Evolutionary conservation across 2,797 vertebrate genomes (phyloP).

Genomic region (Merluccius polli): DNA sequence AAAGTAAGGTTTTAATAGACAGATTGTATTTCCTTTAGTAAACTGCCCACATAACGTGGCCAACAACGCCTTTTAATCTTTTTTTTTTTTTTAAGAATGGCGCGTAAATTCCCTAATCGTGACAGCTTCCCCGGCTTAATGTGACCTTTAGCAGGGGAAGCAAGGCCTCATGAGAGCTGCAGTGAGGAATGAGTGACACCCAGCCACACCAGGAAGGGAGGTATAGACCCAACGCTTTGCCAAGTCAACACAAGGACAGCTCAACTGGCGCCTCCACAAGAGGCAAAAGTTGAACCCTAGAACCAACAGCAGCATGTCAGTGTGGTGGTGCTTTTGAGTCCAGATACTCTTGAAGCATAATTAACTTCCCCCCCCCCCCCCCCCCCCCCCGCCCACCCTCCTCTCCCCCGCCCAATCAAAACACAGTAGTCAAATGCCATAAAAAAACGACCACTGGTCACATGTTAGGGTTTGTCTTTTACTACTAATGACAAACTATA

Average conservation of each 20-base stretch:
- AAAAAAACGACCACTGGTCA: slow-evolving; percentile 5
- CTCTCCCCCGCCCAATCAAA: slow-evolving; percentile 2
- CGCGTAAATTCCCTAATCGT: slow-evolving; percentile 77
- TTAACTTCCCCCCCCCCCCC: slow-evolving; percentile 9
- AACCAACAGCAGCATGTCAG: slow-evolving; percentile 24
- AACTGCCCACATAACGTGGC: slow-evolving; percentile 61
- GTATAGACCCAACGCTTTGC: slow-evolving; percentile 47
- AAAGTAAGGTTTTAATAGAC: slow-evolving; percentile 82
- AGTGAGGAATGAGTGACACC: slow-evolving; percentile 63
- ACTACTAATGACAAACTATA: slow-evolving; percentile 32
- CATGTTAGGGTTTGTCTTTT: slow-evolving; percentile 27
- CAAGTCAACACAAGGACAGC: slow-evolving; percentile 28
- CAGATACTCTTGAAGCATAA: slow-evolving; percentile 13
- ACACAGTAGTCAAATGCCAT: slow-evolving; percentile 24
- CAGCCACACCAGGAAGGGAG: slow-evolving; percentile 61
- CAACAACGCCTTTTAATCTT: slow-evolving; percentile 74
- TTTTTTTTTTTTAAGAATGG: slow-evolving; percentile 55
- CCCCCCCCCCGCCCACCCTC: slow-evolving; percentile 11
- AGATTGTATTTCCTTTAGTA: slow-evolving; percentile 76
- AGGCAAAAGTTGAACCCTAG: slow-evolving; percentile 22
- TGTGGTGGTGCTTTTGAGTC: slow-evolving; percentile 13
- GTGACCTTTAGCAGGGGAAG: slow-evolving; percentile 69
- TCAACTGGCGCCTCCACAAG: slow-evolving; percentile 22
- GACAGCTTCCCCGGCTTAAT: slow-evolving; percentile 71
- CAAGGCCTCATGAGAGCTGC: slow-evolving; percentile 62